A percentile compares a stretch with the other conserved stretches of the same genome.
Conservation (phyloP, 2,888 invertebrate species). For the Phaonia tiefii region DNA sequence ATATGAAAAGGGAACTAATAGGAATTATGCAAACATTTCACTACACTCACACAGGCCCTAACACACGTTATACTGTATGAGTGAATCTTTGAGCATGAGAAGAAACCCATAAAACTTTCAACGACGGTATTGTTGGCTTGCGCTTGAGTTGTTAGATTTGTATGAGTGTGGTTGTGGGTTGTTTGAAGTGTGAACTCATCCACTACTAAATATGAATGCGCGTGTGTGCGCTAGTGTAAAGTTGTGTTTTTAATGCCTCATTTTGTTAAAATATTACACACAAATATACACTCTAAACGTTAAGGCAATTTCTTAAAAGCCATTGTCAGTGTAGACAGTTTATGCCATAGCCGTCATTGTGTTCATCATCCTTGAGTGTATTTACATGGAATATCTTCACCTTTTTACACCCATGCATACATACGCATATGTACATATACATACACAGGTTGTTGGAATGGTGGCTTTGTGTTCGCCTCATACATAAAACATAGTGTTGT, state of each 20-base stretch:
- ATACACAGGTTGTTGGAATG: neutral
- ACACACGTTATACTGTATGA: neutral
- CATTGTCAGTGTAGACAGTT: conserved; percentile 2
- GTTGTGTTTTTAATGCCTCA: conserved; percentile 19
- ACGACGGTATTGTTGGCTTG: neutral
- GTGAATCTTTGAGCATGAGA: neutral
- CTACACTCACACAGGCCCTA: neutral
- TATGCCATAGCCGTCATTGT: neutral
- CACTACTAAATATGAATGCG: neutral
- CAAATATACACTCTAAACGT: neutral
- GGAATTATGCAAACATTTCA: neutral
- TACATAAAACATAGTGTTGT: conserved; percentile 37
- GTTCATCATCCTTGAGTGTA: conserved; percentile 8
- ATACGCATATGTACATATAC: neutral
- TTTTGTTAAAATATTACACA: conserved; percentile 5
- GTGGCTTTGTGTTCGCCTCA: conserved; percentile 15
- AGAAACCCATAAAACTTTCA: conserved; percentile 10
- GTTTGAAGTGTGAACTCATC: conserved; percentile 21
- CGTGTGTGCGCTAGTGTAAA: neutral
- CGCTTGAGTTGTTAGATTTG: neutral
- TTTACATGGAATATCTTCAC: conserved; percentile 33
- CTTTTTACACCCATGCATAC: neutral
- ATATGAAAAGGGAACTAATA: neutral
- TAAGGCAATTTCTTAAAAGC: neutral
- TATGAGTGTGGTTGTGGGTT: neutral